phyloP scores from a whole-genome alignment of 2,888 invertebrate species.

The Sturmia bella region DNA sequence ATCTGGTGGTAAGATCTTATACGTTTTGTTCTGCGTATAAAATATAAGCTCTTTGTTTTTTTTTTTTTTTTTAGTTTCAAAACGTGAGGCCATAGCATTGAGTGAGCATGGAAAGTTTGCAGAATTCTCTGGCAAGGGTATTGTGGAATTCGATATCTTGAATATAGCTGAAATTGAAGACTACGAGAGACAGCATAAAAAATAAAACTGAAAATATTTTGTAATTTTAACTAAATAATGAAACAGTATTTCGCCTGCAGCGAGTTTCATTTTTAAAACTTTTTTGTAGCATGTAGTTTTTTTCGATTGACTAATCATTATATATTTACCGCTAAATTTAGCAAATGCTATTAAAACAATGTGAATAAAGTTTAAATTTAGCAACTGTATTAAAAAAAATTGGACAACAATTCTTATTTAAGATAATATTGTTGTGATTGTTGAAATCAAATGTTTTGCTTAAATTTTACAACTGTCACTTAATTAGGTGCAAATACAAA shows the following conservation, averaged over 20 bases:
- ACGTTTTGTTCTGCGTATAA: no score
- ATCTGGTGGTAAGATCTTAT: constrained; percentile 84
- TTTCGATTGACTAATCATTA: constrained; percentile 47
- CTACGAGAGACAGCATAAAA: constrained; percentile 75
- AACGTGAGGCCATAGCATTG: constrained; percentile 83
- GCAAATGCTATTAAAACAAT: constrained; percentile 40
- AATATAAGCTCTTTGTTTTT: neutral
- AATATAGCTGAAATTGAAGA: constrained; percentile 86
- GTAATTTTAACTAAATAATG: constrained; percentile 54
- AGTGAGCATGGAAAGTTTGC: constrained; percentile 85
- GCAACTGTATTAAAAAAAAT: constrained; percentile 15
- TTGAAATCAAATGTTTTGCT: constrained; percentile 13
- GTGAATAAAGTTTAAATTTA: constrained; percentile 19
- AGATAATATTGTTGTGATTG: constrained; percentile 27
- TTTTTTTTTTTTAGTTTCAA: constrained; percentile 83
- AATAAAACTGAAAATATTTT: constrained; percentile 62
- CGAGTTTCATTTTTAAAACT: constrained; percentile 58
- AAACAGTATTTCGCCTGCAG: constrained; percentile 49
- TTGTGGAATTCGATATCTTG: constrained; percentile 88
- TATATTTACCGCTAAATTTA: constrained; percentile 52
- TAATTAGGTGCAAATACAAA: neutral
- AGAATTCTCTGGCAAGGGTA: constrained; percentile 89
- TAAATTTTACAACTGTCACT: neutral
- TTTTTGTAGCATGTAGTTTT: constrained; percentile 65
- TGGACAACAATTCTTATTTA: constrained; percentile 14